Base-by-base conservation (phyloP, 2,113 vertebrate species). In the Carassius gibelio region DNA sequence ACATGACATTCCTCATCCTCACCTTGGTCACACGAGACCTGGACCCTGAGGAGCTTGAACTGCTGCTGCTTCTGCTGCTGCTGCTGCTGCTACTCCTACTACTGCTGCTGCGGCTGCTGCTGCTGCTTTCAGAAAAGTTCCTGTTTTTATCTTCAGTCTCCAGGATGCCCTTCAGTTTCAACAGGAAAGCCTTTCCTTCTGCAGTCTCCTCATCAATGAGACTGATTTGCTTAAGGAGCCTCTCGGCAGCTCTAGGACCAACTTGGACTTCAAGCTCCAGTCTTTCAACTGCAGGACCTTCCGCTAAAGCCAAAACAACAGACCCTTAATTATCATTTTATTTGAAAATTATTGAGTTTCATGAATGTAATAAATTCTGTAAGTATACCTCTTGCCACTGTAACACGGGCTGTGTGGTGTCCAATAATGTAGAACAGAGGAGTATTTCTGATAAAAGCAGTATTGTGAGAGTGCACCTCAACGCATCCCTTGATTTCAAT, bases 121-220 rank as follows among this genome's bases (percentile, higher is more conserved):
- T 81, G 17, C 30, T 82, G 45, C 81, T 82, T 57, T 55, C 85
- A 89, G 57, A 48, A 87, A 42, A 74, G 1, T 7, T 4, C 4
- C 2, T 7, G 3, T 91, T 92, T 55, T 6, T 93, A 38, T 82
- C 48, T 82, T 76, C 90, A 87, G 88, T 61, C 64, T 80, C 71
- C 81, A 95, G 89, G 84, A 96, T 94, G 89, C 91, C 94, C 84
- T 91, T 94, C 84, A 95, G 89, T 88, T 94, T 97, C 88, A 88
- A 84, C 88, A 95, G 81, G 42, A 94, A 83, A 2, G 84, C 81
- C 2, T 62, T 88, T 72, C 84, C 90, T 0, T 91, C 88, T 9
- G 72, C 30, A 3, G 83, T 14, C 21, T 93, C 92, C 5, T 90
- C 88, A 62, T 91, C 87, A 11, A 91, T 91, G 0, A 92, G 50